Evolutionary conservation across 2,888 invertebrate species (phyloP).

Genomic region (Exocentrus adspersus): DNA sequence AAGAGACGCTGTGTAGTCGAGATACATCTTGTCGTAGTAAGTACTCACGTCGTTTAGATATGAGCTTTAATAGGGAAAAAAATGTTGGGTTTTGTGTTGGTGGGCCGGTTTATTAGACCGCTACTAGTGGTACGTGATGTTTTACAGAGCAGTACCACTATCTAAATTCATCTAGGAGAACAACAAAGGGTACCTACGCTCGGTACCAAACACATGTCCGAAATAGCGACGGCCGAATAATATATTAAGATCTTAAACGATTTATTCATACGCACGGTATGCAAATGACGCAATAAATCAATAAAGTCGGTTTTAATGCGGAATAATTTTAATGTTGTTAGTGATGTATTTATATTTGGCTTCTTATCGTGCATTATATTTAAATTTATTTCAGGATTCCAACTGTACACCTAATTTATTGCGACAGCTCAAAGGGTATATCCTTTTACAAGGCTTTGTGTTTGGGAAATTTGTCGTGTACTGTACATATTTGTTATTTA

Average conservation of each 20-base stretch:
- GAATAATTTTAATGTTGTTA: constrained; percentile 43
- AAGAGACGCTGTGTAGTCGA: constrained; percentile 36
- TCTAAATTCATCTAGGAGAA: constrained; percentile 21
- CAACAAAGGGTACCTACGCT: constrained; percentile 33
- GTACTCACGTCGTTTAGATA: constrained; percentile 58
- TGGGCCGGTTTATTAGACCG: constrained; percentile 50
- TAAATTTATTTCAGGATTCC: constrained; percentile 45
- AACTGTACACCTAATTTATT: constrained; percentile 41
- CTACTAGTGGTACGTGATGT: constrained; percentile 52
- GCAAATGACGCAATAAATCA: constrained; percentile 51
- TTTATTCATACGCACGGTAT: constrained; percentile 52
- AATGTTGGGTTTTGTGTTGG: constrained; percentile 55
- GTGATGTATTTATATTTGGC: constrained; percentile 42
- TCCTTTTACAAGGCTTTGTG: constrained; percentile 34
- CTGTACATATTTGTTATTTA: constrained; percentile 34
- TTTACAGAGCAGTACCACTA: constrained; percentile 39
- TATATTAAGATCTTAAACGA: constrained; percentile 50
- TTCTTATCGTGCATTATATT: constrained; percentile 44
- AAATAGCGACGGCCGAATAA: constrained; percentile 52
- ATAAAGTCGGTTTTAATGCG: constrained; percentile 45
- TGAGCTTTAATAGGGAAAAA: constrained; percentile 56
- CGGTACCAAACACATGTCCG: constrained; percentile 36
- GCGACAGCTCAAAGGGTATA: constrained; percentile 39
- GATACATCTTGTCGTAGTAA: constrained; percentile 52
- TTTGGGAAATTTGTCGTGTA: constrained; percentile 40